Base-by-base conservation (phyloP, 2,888 invertebrate species). In the Silvanus unidentatus region DNA sequence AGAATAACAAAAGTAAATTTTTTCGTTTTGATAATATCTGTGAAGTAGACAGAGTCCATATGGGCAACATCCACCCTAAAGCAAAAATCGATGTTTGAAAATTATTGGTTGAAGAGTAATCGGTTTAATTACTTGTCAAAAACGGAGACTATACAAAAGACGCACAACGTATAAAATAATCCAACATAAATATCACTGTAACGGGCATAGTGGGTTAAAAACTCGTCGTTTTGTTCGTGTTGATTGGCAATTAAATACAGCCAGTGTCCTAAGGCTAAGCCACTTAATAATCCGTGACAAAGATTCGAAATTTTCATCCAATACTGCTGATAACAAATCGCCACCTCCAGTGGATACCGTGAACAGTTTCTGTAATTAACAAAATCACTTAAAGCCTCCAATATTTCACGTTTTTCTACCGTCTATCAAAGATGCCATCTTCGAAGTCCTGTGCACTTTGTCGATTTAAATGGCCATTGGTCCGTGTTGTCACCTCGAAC, bases 281-380 rank as follows among this genome's bases (percentile, higher is more conserved):
- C 81, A 0, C 77, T 81, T 1, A 81, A 69, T 2, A 81, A 68
- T 0, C 81, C 81, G 60, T 79, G 80, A 55, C 79, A 79, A 0
- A 80, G 73, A 0, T 73, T 72, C 0, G 78, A 76, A 5, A 74
- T 68, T 35, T 73, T 72, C 2, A 75, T 68, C 76, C 77, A 79
- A 59, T 72, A 69, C 63, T 73, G 73, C 54, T 81, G 81, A 1
- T 74, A 66, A 1, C 65, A 59, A 9, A 79, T 54, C 0, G 80
- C 80, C 16, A 79, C 65, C 53, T 80, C 77, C 28, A 81, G 58
- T 0, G 80, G 78, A 1, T 61, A 55, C 29, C 50, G 45, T 28
- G 55, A 37, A 12, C 8, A 36, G 16, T 29, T 8, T 3, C 22
- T 22, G 22, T 8, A 22, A 22, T 22, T 22, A 22, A 22, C 8